Evolutionary conservation across 2,113 vertebrate species (phyloP), one percentile per base, ranked within the genome.

Genomic region (Zosterops lateralis): DNA sequence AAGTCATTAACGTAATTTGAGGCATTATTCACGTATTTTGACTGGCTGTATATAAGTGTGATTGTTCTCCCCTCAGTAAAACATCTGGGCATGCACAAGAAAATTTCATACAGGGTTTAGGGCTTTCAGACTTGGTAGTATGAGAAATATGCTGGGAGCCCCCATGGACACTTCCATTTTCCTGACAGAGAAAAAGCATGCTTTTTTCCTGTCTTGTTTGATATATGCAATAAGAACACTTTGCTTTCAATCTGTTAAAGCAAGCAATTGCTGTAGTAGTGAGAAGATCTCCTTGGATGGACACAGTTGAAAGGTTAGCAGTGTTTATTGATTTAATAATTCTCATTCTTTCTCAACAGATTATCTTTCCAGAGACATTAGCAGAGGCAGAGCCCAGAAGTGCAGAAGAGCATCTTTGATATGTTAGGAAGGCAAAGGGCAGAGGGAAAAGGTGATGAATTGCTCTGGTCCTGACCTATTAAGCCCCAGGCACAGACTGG

Each of bases 311-410:
- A 96, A 96, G 96, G 91, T 93, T 92, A 95, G 93, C 83, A 40
- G 75, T 91, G 88, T 92, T 84, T 96, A 95, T 97, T 92, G 97
- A 97, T 97, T 96, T 96, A 96, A 93, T 96, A 90, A 94, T 95
- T 97, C 70, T 53, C 92, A 21, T 93, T 76, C 88, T 88, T 96
- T 94, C 96, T 50, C 20, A 21, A 86, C 66, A 97, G 93, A 92
- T 95, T 92, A 89, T 94, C 92, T 93, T 97, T 84, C 87, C 22
- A 68, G 92, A 95, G 89, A 81, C 58, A 42, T 95, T 75, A 95
- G 73, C 62, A 83, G 91, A 80, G 45, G 47, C 64, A 70, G 85
- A 89, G 72, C 78, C 73, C 70, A 67, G 56, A 93, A 95, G 95
- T 47, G 75, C 34, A 65, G 60, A 31, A 70, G 28, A n/a, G 48